Conservation (phyloP, 2,888 invertebrate genomes). For the Pristionchus maxplancki region DNA sequence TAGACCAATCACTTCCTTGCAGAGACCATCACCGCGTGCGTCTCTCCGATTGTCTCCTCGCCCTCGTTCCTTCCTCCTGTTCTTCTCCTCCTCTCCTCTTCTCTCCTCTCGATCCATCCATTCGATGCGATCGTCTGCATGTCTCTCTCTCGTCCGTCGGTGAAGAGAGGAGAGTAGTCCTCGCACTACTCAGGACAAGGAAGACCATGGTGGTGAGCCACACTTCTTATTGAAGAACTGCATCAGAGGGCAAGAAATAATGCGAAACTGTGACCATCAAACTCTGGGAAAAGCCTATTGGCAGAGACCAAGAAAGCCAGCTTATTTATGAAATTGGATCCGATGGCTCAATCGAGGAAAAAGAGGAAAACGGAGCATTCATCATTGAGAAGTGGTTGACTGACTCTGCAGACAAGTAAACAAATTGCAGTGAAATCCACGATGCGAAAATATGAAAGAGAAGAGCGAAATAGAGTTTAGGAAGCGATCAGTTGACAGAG, state of each 20-base stretch:
- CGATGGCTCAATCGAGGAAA: slow-evolving; percentile 18
- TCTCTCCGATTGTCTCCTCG: not conserved
- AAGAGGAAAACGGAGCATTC: not conserved
- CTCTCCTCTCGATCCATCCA: slow-evolving; percentile 37
- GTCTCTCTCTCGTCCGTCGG: not conserved
- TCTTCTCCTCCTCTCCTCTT: slow-evolving; percentile 40
- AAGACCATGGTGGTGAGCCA: slow-evolving; percentile 69
- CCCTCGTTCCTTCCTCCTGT: slow-evolving; percentile 27
- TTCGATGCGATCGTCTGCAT: slow-evolving; percentile 49
- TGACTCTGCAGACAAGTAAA: no score
- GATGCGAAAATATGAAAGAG: no score
- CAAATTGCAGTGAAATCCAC: no score
- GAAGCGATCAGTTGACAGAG: not conserved
- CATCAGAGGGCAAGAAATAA: no score
- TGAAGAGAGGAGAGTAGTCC: slow-evolving; percentile 47
- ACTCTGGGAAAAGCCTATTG: no score
- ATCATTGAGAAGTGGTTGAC: not conserved
- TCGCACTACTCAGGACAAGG: slow-evolving; percentile 64
- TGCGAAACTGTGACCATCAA: no score
- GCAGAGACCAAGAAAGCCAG: no score
- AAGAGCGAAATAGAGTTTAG: not conserved
- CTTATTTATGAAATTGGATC: not conserved
- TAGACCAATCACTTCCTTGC: no score
- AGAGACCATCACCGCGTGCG: not conserved
- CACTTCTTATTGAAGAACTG: not conserved